Percentiles rank a stretch among this genome's conserved stretches.
Evolutionary conservation across 2,888 invertebrate genomes (phyloP).

Genomic region (Dolomedes plantarius): DNA sequence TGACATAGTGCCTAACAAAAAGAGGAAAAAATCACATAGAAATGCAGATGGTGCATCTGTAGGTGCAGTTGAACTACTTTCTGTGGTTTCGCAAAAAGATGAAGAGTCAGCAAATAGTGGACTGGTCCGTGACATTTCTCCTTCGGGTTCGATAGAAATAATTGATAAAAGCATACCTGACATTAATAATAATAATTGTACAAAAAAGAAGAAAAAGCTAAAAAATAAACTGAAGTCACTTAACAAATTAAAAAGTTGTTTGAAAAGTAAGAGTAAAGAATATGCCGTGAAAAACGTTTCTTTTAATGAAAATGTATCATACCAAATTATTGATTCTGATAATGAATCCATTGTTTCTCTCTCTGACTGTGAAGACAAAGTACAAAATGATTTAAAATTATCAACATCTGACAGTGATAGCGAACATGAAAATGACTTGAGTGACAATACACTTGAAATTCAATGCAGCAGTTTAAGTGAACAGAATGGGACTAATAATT

Average conservation of each 20-base stretch:
- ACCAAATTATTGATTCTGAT: not conserved
- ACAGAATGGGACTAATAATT: no score
- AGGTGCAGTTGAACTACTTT: no score
- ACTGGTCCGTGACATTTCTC: no score
- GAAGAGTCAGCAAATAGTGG: no score
- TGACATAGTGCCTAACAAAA: no score
- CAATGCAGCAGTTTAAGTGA: not conserved
- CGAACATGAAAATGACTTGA: not conserved
- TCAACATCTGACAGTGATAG: no score
- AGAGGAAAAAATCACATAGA: no score
- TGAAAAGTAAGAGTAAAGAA: not conserved
- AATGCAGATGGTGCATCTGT: no score
- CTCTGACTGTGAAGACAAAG: not conserved
- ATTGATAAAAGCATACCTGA: no score
- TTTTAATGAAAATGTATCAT: slow-evolving; percentile 28
- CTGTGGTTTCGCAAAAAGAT: no score
- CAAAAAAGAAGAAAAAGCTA: not conserved
- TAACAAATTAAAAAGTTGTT: slow-evolving; percentile 25
- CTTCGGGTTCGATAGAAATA: no score
- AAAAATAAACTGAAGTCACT: not conserved
- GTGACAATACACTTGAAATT: not conserved
- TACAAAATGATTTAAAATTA: not conserved
- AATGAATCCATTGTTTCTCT: not conserved
- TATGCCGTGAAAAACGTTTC: slow-evolving; percentile 14
- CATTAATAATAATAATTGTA: not conserved